Evolutionary conservation across 2,888 invertebrate species (phyloP).

Genomic region (Atrina japonica): DNA sequence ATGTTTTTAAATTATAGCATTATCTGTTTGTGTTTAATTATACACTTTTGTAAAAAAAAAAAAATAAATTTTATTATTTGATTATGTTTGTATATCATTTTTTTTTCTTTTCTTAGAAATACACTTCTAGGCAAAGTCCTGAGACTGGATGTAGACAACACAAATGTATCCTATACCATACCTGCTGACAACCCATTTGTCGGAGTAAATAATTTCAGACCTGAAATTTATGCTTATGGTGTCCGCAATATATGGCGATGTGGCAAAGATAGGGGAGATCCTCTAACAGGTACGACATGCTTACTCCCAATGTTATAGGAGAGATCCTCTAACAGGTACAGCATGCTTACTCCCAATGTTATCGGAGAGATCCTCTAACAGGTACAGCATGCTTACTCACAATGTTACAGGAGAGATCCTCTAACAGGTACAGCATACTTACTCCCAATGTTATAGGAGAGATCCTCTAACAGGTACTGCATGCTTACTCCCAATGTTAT

Average conservation of each 20-base stretch:
- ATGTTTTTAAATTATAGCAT: too few species aligned
- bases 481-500: too few species aligned
- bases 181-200: constrained; percentile 77
- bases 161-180: constrained; percentile 65
- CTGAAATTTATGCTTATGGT: constrained; percentile 77
- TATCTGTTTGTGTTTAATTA: too few species aligned
- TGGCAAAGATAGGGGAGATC: constrained; percentile 75
- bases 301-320: not conserved
- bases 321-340: constrained; percentile 53
- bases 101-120: constrained; percentile 50
- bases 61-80: too few species aligned
- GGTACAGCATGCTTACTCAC: constrained; percentile 43
- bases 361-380: constrained; percentile 37
- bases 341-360: not conserved
- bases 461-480: too few species aligned
- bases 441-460: constrained; percentile 3
- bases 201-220: constrained; percentile 48
- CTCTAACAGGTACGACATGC: constrained; percentile 52
- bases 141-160: constrained; percentile 70
- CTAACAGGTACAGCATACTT: constrained; percentile 51
- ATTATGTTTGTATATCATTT: not conserved
- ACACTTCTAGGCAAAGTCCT: constrained; percentile 74
- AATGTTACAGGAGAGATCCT: constrained; percentile 1
- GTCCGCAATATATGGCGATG: constrained; percentile 79
- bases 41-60: too few species aligned